Conservation (phyloP, 1,140 invertebrate species). For the Acromyrmex echinatior region DNA sequence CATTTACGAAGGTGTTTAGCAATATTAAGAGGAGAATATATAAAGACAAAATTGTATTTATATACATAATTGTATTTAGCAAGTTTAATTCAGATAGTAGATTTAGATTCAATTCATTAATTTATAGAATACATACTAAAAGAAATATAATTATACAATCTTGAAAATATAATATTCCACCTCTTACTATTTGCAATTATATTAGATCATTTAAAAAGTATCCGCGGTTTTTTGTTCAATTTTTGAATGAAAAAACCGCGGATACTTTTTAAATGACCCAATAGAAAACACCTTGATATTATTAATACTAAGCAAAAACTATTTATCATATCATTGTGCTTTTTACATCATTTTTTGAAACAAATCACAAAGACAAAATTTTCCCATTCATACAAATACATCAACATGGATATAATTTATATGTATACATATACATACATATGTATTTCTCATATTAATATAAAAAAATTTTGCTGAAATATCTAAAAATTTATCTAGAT, state of each 20-base stretch:
- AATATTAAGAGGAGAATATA: background rate
- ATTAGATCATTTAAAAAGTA: too few relatives aligned
- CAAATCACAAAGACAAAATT: background rate
- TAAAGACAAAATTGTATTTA: background rate
- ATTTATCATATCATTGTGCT: background rate
- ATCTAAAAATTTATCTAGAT: too few relatives aligned
- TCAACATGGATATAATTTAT: background rate
- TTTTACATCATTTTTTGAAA: background rate
- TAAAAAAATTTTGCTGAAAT: too few relatives aligned
- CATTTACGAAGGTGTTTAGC: background rate
- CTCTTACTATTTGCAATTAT: conserved; percentile 16
- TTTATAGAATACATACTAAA: background rate
- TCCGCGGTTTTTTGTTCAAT: too few relatives aligned
- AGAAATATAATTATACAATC: background rate
- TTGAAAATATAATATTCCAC: background rate
- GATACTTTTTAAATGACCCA: too few relatives aligned
- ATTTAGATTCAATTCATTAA: background rate
- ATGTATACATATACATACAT: background rate
- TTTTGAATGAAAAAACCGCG: too few relatives aligned
- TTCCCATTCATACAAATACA: background rate
- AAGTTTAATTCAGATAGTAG: background rate
- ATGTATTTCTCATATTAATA: background rate
- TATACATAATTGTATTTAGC: background rate
- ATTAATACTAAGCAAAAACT: background rate
- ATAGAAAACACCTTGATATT: conserved; percentile 22